These are phyloP conservation scores for Proteles cristata DNA, from an alignment of 2,113 vertebrate species.

Conservation along the genomic window DNA sequence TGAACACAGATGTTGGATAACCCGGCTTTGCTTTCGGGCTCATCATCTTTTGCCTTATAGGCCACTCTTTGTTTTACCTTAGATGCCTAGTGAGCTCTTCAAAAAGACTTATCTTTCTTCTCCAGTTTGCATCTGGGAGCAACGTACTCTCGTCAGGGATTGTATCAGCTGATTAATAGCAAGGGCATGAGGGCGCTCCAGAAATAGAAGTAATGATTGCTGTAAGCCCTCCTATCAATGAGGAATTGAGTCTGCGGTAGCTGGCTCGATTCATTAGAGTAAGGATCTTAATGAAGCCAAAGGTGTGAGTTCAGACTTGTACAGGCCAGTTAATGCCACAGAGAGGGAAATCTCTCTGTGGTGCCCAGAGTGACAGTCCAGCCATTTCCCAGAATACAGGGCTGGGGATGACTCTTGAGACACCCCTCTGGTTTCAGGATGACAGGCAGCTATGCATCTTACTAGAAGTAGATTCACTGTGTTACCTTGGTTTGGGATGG, in stretches of 20 bases:
- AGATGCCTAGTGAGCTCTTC: constrained; percentile 22
- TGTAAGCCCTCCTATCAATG: constrained; percentile 80
- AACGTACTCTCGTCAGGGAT: constrained; percentile 45
- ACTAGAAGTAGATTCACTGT: not conserved
- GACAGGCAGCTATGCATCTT: not conserved
- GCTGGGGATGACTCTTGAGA: not conserved
- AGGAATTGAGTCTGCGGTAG: constrained; percentile 59
- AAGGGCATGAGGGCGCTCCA: constrained; percentile 83
- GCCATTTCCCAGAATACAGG: not conserved
- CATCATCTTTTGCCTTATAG: not conserved
- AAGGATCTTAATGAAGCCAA: constrained; percentile 60
- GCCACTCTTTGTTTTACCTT: constrained; percentile 56
- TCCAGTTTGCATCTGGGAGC: constrained; percentile 63
- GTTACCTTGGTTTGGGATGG: not conserved
- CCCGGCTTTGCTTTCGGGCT: not conserved
- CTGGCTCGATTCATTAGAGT: constrained; percentile 59
- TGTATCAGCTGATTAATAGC: constrained; percentile 84
- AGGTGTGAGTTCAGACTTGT: constrained; percentile 25
- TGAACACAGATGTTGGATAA: not conserved
- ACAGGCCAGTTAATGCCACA: not conserved
- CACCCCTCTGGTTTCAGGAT: not conserved
- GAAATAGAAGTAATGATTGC: constrained; percentile 86
- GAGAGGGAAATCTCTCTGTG: fast-evolving
- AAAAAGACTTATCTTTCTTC: constrained; percentile 36
- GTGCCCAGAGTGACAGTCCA: not conserved